These are phyloP conservation scores for Trachurus trachurus DNA, from an alignment of 2,797 vertebrate genomes.

Conservation along the genomic window DNA sequence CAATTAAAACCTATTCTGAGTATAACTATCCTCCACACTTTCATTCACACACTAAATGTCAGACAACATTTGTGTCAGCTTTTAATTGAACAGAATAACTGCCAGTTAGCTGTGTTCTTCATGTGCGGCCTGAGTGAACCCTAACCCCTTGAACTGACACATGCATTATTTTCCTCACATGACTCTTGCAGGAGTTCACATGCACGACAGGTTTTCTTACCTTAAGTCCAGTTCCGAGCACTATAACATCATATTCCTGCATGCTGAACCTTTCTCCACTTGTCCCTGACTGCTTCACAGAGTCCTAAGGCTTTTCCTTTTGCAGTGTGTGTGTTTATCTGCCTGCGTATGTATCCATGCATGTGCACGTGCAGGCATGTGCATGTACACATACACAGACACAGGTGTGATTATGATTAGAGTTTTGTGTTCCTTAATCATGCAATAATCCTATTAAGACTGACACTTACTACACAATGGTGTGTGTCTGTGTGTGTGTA, in stretches of 20 bases:
- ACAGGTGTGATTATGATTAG: slow-evolving; percentile 51
- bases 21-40: background rate
- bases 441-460: slow-evolving; percentile 78
- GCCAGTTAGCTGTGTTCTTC: background rate
- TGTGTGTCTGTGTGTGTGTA: no score
- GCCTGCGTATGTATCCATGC: background rate
- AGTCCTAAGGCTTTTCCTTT: slow-evolving; percentile 11
- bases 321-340: slow-evolving; percentile 4
- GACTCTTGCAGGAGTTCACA: fast-evolving
- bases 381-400: slow-evolving; percentile 21
- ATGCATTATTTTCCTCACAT: background rate
- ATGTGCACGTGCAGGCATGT: slow-evolving; percentile 5
- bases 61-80: background rate
- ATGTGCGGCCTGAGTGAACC: no score
- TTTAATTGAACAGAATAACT: background rate
- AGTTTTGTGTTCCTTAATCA: slow-evolving; percentile 59
- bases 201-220: slow-evolving; percentile 65
- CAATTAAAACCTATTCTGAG: no score
- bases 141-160: background rate
- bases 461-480: slow-evolving; percentile 28
- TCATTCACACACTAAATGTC: background rate
- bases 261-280: slow-evolving; percentile 53
- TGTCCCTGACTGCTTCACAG: background rate
- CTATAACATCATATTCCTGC: slow-evolving; percentile 86
- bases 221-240: slow-evolving; percentile 88